Conservation (phyloP, 2,113 vertebrate species). For the Brachyhypopomus gauderio region DNA sequence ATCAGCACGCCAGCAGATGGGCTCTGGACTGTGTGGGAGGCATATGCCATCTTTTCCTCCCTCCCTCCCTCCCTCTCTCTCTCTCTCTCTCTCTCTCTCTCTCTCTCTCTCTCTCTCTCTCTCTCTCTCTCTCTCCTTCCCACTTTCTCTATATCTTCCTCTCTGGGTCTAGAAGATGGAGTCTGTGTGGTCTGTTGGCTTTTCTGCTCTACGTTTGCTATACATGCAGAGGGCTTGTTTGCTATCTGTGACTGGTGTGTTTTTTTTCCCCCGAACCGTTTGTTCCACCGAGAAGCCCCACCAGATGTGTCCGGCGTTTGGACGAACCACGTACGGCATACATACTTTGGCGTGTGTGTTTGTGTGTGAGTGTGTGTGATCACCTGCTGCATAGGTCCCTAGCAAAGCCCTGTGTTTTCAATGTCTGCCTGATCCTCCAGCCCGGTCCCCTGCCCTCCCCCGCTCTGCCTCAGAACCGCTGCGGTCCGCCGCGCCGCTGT, state of each 20-base stretch:
- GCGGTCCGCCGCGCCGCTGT: no score
- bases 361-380: conserved; percentile 31
- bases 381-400: neutral
- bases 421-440: neutral
- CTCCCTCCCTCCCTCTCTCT: conserved; percentile 9
- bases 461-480: no score
- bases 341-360: conserved; percentile 19
- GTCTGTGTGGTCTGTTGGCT: conserved; percentile 49
- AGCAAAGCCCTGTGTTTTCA: neutral
- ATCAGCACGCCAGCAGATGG: conserved; percentile 58
- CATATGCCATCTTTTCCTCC: conserved; percentile 54
- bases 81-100: conserved; percentile 28
- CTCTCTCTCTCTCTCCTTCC: conserved; percentile 3
- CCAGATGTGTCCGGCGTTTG: conserved; percentile 42
- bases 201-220: conserved; percentile 49
- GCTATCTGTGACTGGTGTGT: conserved; percentile 46
- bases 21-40: conserved; percentile 58
- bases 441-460: no score
- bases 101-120: conserved; percentile 10
- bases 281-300: conserved; percentile 43
- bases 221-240: conserved; percentile 50
- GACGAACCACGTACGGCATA: neutral
- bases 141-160: neutral
- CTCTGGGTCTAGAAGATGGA: conserved; percentile 37
- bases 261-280: conserved; percentile 48